Conservation (phyloP, 2,113 vertebrate species). For the Arvicanthis niloticus region DNA sequence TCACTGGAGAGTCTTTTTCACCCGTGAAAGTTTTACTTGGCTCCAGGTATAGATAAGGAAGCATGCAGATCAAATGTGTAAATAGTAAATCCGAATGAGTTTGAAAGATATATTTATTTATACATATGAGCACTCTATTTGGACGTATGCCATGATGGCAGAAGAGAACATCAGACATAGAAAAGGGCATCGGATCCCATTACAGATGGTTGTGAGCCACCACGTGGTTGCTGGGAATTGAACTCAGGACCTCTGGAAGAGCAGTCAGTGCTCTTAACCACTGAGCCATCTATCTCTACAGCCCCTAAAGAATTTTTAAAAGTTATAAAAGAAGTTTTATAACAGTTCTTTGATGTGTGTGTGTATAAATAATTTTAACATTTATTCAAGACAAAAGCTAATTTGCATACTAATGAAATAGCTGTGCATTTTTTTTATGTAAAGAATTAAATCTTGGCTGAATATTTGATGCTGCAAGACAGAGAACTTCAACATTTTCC, state of each 20-base stretch:
- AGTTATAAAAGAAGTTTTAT: not conserved
- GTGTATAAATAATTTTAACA: not conserved
- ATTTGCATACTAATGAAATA: constrained; percentile 28
- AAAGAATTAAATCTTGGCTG: constrained; percentile 23
- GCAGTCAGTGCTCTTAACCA: not conserved
- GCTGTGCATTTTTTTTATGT: not conserved
- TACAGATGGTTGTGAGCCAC: not conserved
- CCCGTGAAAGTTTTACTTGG: not conserved
- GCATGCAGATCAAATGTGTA: not conserved
- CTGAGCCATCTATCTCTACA: not conserved
- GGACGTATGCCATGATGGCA: not conserved
- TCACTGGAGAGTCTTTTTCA: not conserved
- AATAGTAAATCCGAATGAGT: not conserved
- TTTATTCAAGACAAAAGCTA: constrained; percentile 20
- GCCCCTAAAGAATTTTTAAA: not conserved
- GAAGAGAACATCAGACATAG: not conserved
- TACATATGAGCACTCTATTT: no score
- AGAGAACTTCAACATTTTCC: not conserved
- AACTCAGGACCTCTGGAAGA: not conserved
- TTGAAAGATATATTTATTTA: not conserved
- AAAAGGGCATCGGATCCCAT: not conserved
- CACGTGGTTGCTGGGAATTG: not conserved
- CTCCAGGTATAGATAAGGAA: not conserved
- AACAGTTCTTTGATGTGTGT: not conserved
- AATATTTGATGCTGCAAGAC: not conserved